Evolutionary conservation across 2,797 vertebrate species (phyloP), one percentile per base, ranked within the genome.

Genomic region (Silurus aristotelis): DNA sequence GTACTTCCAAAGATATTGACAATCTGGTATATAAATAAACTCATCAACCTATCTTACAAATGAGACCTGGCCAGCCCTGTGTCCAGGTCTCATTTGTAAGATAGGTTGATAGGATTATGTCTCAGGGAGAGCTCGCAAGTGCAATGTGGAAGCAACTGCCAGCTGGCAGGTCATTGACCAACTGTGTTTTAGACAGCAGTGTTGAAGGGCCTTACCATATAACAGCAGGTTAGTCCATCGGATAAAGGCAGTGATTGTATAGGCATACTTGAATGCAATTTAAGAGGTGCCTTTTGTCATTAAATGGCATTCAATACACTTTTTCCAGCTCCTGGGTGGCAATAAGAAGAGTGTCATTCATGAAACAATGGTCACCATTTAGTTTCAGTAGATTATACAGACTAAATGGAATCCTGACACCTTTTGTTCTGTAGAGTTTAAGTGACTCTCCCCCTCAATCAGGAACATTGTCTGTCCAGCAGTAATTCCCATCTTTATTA

Each of bases 11-110:
- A 66, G n/a, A 66, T 66, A 66, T 25, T 25, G 63, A 27, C 25
- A 25, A n/a, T 66, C 63, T 66, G 63, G 63, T 66, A 27, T 66
- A 27, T 66, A 66, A 66, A 66, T 66, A 66, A 66, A 66, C 25
- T 22, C 13, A 25, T 66, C n/a, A 27, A 66, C 4, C 25, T 25
- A 27, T 27, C 10, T 66, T 66, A 66, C 63, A 66, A 66, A 66
- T 25, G 25, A 66, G 12, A 66, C 12, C 25, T 25, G n/a, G 12
- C 25, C 10, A 5, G 10, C 22, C 19, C 22, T 64, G 22, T 64
- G 22, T 64, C 61, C 22, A n/a, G n/a, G n/a, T n/a, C n/a, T n/a
- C n/a, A n/a, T n/a, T n/a, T n/a, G n/a, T n/a, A n/a, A n/a, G n/a
- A n/a, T n/a, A n/a, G n/a, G n/a, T n/a, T n/a, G n/a, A n/a, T n/a